Percentiles rank a stretch among this genome's conserved stretches.
phyloP scores from a whole-genome alignment of 2,888 invertebrate genomes.

The Tenthredo livida region DNA sequence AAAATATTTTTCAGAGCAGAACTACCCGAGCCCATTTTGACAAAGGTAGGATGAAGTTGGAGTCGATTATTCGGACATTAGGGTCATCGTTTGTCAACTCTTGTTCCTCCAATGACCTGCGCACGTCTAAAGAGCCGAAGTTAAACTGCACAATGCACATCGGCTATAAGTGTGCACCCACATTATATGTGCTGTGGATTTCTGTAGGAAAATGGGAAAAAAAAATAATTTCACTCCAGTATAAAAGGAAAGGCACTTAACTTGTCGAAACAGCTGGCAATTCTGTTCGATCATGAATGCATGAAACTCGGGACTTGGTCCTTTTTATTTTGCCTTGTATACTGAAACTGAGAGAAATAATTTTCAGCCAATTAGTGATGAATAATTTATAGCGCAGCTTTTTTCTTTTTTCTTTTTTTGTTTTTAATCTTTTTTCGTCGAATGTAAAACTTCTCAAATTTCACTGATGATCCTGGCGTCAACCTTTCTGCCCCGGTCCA shows the following conservation, averaged over 20 bases:
- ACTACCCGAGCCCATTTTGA: not conserved
- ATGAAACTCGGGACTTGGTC: not conserved
- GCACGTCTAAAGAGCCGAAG: not conserved
- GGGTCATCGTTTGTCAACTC: constrained; percentile 69
- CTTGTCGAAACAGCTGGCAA: not conserved
- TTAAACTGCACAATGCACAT: not conserved
- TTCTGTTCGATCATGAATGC: not conserved
- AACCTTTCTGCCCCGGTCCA: constrained; percentile 5
- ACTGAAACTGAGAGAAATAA: not conserved
- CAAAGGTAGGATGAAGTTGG: constrained; percentile 63
- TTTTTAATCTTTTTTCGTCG: not conserved
- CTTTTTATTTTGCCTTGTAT: not conserved
- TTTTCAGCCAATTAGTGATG: constrained; percentile 7
- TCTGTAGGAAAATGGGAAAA: not conserved
- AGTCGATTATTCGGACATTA: constrained; percentile 70
- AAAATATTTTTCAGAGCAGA: not conserved
- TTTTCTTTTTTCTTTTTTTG: not conserved
- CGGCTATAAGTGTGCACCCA: not conserved
- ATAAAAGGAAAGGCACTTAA: not conserved
- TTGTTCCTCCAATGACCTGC: constrained; percentile 38
- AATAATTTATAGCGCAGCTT: not conserved
- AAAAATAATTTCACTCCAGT: not conserved
- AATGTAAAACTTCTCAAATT: constrained; percentile 25
- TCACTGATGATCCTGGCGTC: constrained; percentile 7
- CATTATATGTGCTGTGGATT: not conserved